These are phyloP conservation scores for Elgaria multicarinata DNA, from an alignment of 2,113 vertebrate genomes.

Conservation along the genomic window DNA sequence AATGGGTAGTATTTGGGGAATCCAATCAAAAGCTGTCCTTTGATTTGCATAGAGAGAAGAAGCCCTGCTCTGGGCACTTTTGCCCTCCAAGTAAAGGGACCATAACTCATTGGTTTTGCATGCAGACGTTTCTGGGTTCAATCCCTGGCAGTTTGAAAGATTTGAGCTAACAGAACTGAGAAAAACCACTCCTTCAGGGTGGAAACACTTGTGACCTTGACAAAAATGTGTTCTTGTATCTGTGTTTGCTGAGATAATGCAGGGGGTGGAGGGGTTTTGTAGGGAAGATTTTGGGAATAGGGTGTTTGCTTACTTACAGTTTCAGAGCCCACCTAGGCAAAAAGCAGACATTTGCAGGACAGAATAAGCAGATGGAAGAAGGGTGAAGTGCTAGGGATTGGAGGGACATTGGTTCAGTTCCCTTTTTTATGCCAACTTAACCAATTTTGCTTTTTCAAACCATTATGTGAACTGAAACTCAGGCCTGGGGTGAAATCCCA, in stretches of 20 bases:
- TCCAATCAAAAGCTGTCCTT: neutral
- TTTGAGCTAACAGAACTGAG: neutral
- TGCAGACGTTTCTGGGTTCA: neutral
- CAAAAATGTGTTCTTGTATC: too few species aligned
- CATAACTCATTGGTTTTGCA: neutral
- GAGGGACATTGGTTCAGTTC: too few species aligned
- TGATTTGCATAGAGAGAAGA: neutral
- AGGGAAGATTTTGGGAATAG: neutral
- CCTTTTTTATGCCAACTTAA: too few species aligned
- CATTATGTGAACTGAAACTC: too few species aligned
- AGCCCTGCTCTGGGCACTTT: neutral
- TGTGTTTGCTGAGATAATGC: neutral
- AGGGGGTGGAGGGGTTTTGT: neutral
- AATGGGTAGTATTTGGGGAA: neutral
- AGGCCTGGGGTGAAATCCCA: too few species aligned
- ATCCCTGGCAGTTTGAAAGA: neutral
- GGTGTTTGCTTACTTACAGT: neutral
- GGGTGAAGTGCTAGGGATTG: neutral
- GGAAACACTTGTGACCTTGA: neutral
- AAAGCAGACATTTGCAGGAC: neutral
- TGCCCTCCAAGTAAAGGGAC: neutral
- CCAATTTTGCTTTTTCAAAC: too few species aligned
- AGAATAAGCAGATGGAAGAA: neutral
- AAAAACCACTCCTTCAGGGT: too few species aligned
- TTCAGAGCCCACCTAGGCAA: neutral